Percentiles rank a stretch among this genome's conserved stretches.
These are phyloP conservation scores for Trissolcus japonicus DNA, from an alignment of 2,888 invertebrate genomes.

Conservation along the genomic window DNA sequence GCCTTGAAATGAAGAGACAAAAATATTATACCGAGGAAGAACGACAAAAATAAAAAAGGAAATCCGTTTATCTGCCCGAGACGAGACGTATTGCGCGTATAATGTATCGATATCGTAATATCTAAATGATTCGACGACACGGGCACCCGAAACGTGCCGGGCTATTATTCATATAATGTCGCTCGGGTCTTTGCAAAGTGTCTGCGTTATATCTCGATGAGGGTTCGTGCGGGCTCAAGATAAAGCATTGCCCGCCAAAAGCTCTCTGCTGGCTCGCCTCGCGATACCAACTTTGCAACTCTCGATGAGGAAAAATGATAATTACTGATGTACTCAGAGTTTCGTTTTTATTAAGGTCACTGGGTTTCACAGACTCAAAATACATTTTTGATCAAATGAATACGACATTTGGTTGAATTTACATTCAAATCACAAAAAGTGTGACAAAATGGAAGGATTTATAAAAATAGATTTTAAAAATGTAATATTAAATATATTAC, in stretches of 20 bases:
- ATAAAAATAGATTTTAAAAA: too few relatives aligned
- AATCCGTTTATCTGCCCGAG: slow-evolving; percentile 50
- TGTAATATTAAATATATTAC: too few relatives aligned
- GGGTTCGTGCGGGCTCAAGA: slow-evolving; percentile 58
- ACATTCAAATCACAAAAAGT: too few relatives aligned
- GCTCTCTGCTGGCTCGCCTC: slow-evolving; percentile 48
- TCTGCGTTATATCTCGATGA: slow-evolving; percentile 66
- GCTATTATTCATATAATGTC: slow-evolving; percentile 70
- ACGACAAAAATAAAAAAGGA: slow-evolving; percentile 9
- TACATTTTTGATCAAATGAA: too few relatives aligned
- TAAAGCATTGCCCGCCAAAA: slow-evolving; percentile 63
- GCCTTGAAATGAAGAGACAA: slow-evolving; percentile 73
- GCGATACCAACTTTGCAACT: slow-evolving; percentile 42
- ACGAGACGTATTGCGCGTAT: slow-evolving; percentile 59
- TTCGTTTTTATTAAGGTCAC: too few relatives aligned
- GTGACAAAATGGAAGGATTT: too few relatives aligned
- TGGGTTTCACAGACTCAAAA: too few relatives aligned
- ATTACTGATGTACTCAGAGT: slow-evolving; percentile 3
- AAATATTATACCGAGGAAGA: not conserved
- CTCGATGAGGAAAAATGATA: slow-evolving; percentile 29
- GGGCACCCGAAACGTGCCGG: slow-evolving; percentile 61
- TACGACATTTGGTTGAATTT: too few relatives aligned
- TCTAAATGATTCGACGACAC: slow-evolving; percentile 73
- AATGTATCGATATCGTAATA: slow-evolving; percentile 76
- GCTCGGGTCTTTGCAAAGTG: slow-evolving; percentile 66